A percentile compares a stretch with the other conserved stretches of the same genome.
Evolutionary conservation across 2,113 vertebrate species (phyloP).

Genomic region (Megalops atlanticus): DNA sequence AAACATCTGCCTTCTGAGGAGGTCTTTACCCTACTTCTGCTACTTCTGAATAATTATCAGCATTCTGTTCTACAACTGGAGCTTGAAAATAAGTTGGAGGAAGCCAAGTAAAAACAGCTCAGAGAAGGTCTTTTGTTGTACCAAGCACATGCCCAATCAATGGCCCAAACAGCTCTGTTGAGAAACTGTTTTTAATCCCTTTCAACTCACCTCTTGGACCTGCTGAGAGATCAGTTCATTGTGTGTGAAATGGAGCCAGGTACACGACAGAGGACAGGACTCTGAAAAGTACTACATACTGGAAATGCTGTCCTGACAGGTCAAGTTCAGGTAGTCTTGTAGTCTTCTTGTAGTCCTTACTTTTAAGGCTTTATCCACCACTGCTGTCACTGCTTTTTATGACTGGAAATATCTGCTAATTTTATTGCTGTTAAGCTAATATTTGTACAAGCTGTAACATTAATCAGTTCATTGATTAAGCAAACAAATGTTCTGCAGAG

Average conservation of each 20-base stretch:
- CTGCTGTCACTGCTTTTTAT: not conserved
- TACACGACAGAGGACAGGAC: not conserved
- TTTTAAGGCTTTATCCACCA: not conserved
- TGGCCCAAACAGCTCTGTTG: not conserved
- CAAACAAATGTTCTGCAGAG: not conserved
- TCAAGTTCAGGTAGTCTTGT: no score
- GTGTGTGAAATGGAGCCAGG: not conserved
- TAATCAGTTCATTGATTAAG: not conserved
- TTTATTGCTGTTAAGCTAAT: slow-evolving; percentile 1
- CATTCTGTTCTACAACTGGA: no score
- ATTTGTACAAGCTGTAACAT: not conserved
- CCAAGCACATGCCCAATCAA: not conserved
- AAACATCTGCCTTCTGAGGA: no score
- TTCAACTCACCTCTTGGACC: not conserved
- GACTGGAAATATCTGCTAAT: not conserved
- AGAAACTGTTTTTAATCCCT: no score
- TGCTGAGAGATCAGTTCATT: not conserved
- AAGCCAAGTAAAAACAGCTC: no score
- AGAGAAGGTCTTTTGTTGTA: not conserved
- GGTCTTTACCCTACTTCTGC: no score
- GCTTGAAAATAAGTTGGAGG: no score
- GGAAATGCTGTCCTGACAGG: no score
- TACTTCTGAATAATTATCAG: no score
- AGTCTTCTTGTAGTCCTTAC: no score
- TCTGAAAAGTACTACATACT: no score